These are phyloP conservation scores for Falco concolor DNA, from an alignment of 2,797 vertebrate species.

Conservation along the genomic window DNA sequence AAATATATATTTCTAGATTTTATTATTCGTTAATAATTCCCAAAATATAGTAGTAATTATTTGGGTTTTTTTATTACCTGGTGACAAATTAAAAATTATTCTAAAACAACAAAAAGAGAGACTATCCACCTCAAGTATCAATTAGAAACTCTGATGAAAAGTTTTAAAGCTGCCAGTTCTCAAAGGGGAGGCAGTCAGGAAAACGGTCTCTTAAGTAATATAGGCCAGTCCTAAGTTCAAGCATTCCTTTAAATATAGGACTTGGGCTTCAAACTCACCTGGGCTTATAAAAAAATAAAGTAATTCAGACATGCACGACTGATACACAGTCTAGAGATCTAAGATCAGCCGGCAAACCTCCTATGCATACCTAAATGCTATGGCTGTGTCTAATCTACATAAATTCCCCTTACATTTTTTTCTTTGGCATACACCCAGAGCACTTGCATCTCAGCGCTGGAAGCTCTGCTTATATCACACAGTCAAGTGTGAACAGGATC, in stretches of 20 bases:
- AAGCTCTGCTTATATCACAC: background rate
- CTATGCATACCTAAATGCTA: background rate
- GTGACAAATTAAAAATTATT: background rate
- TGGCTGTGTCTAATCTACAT: background rate
- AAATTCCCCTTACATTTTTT: background rate
- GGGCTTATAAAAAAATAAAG: background rate
- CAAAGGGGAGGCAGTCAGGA: background rate
- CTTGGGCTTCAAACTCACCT: background rate
- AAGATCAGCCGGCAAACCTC: background rate
- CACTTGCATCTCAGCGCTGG: background rate
- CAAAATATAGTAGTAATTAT: background rate
- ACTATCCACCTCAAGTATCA: background rate
- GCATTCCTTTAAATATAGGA: background rate
- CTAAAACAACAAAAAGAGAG: background rate
- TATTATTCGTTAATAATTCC: background rate
- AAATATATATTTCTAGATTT: background rate
- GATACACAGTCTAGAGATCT: background rate
- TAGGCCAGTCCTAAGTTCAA: background rate
- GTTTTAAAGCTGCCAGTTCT: background rate
- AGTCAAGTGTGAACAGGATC: no score
- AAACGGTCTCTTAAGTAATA: background rate
- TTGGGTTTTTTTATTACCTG: background rate
- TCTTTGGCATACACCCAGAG: background rate
- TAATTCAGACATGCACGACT: background rate
- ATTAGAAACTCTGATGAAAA: background rate